These are phyloP conservation scores for Eidolon dupreanum DNA, from an alignment of 2,797 vertebrate species.

Conservation along the genomic window DNA sequence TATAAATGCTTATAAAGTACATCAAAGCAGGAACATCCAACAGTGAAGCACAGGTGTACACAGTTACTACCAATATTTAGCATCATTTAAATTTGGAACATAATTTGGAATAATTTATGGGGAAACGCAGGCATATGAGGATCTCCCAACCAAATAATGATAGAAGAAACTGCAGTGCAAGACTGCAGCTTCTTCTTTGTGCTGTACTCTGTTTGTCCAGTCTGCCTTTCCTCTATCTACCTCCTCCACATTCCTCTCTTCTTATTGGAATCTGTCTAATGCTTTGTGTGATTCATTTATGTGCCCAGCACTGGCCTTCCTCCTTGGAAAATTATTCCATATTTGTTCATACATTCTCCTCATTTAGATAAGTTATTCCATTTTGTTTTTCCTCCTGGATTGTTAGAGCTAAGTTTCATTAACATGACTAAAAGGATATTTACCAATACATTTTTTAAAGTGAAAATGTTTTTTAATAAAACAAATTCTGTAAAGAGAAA, in stretches of 20 bases:
- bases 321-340: not conserved
- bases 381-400: not conserved
- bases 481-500: not conserved
- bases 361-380: not conserved
- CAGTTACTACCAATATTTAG: conserved; percentile 62
- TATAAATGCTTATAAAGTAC: conserved; percentile 53
- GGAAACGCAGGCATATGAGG: not conserved
- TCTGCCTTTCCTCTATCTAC: not conserved
- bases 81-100: conserved; percentile 62
- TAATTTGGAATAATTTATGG: conserved; percentile 65
- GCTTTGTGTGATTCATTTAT: not conserved
- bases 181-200: not conserved
- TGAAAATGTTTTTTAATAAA: not conserved
- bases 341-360: not conserved
- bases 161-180: not conserved
- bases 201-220: not conserved
- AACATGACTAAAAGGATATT: not conserved
- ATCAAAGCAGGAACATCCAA: conserved; percentile 52
- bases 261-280: not conserved
- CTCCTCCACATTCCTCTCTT: not conserved
- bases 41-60: conserved; percentile 68
- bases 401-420: not conserved
- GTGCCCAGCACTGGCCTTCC: not conserved
- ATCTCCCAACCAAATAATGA: not conserved
- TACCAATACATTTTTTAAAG: not conserved